Evolutionary conservation across 2,888 invertebrate genomes (phyloP).

Genomic region (Exocentrus adspersus): DNA sequence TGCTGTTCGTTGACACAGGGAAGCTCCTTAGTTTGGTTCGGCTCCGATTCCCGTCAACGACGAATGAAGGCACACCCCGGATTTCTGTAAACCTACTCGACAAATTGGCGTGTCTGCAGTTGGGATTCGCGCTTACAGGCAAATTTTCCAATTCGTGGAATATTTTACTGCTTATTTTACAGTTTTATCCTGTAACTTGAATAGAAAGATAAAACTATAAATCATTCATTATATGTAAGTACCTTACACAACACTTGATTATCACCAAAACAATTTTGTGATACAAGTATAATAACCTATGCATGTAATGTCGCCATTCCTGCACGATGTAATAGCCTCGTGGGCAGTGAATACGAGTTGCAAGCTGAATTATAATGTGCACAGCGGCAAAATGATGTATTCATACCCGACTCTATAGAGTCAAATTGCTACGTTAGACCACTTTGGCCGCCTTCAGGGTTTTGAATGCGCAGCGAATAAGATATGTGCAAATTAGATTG

Average conservation of each 20-base stretch:
- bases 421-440: too few species aligned
- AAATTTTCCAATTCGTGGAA: conserved; percentile 29
- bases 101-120: conserved; percentile 43
- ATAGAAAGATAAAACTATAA: too few species aligned
- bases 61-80: conserved; percentile 35
- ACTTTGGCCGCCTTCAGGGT: too few species aligned
- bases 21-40: conserved; percentile 42
- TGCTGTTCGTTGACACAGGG: conserved; percentile 41
- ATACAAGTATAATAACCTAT: neutral
- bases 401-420: neutral
- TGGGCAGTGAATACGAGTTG: neutral
- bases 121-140: conserved; percentile 33
- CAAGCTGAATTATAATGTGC: neutral
- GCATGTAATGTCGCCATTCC: neutral
- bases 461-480: too few species aligned
- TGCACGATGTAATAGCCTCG: neutral
- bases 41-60: conserved; percentile 42
- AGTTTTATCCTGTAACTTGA: too few species aligned
- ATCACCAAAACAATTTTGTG: too few species aligned
- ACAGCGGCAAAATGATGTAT: neutral
- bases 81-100: conserved; percentile 40
- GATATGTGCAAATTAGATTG: too few species aligned
- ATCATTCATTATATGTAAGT: too few species aligned
- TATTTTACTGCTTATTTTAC: too few species aligned
- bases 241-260: too few species aligned